Evolutionary conservation across 2,888 invertebrate genomes (phyloP), one percentile per base, ranked within the genome.

Genomic region (Bhutanitis thaidina): DNA sequence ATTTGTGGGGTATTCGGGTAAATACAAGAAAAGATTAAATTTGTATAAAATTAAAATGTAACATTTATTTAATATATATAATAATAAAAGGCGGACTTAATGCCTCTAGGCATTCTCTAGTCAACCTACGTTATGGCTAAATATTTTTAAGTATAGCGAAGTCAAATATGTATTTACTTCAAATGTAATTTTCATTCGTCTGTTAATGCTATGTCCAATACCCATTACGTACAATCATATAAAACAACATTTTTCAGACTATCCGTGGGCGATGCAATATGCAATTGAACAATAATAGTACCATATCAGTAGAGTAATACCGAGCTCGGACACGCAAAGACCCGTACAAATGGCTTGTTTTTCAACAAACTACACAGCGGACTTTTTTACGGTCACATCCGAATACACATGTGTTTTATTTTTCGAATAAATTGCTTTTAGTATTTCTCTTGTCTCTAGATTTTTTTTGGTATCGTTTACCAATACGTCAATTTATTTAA

Each of bases 221-320:
- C 9, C 15, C 16, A 43, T 49, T 43, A 49, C 5, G n/a, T 9
- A 30, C 20, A 43, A 43, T 37, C 36, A 13, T 30, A 16, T 47
- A 1, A 43, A 20, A 1, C 29, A 13, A 36, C 10, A 49, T 30
- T 32, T 30, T 27, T 45, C 44, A 46, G 47, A 20, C 14, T 9
- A 29, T 25, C 43, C 46, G 41, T 13, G 45, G 39, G 34, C 41
- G 14, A 51, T 48, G 44, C 48, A 46, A 45, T 48, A 47, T 49
- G 53, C 53, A 51, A 51, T 56, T 51, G 55, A 56, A 45, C 50
- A 34, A 47, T 50, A 55, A 53, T 50, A 49, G 45, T 44, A 37
- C 15, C 38, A 50, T 53, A 53, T 53, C 50, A n/a, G 48, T 47
- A 53, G 30, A 50, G 49, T 50, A 50, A 43, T 41, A 51, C 15